Evolutionary conservation across 2,113 vertebrate species (phyloP).

Genomic region (Pyrgilauda ruficollis): DNA sequence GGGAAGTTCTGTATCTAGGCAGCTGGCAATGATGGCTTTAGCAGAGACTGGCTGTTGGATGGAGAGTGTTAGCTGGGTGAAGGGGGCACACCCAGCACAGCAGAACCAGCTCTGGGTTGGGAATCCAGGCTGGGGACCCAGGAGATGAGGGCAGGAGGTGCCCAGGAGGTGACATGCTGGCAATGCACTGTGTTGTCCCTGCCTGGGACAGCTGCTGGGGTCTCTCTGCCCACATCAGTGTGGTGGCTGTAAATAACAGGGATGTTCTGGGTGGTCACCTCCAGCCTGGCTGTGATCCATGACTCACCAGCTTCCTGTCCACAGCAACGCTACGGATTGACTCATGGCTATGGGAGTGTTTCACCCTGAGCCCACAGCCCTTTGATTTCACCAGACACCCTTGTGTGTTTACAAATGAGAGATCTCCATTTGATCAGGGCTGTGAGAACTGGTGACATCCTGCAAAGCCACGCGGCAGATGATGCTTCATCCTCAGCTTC

Average conservation of each 20-base stretch:
- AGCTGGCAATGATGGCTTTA: neutral
- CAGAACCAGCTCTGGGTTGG: neutral
- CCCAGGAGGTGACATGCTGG: neutral
- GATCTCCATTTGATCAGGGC: neutral
- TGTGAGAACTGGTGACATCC: neutral
- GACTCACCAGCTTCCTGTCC: neutral
- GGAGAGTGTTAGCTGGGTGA: neutral
- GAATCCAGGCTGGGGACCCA: accelerated
- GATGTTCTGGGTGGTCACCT: neutral
- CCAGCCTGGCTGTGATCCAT: neutral
- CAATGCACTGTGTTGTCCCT: accelerated
- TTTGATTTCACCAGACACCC: neutral
- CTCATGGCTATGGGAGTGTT: neutral
- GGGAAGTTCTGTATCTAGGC: neutral
- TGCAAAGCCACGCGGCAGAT: neutral
- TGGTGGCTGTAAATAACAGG: neutral
- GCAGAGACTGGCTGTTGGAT: neutral
- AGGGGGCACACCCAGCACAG: neutral
- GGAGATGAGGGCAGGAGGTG: neutral
- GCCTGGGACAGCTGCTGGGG: neutral
- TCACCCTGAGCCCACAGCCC: neutral
- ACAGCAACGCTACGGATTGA: neutral
- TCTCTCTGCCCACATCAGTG: neutral
- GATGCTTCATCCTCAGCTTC: neutral
- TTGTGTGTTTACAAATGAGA: accelerated